These are phyloP conservation scores for Nasonia oneida DNA, from an alignment of 2,888 invertebrate species.

Conservation along the genomic window DNA sequence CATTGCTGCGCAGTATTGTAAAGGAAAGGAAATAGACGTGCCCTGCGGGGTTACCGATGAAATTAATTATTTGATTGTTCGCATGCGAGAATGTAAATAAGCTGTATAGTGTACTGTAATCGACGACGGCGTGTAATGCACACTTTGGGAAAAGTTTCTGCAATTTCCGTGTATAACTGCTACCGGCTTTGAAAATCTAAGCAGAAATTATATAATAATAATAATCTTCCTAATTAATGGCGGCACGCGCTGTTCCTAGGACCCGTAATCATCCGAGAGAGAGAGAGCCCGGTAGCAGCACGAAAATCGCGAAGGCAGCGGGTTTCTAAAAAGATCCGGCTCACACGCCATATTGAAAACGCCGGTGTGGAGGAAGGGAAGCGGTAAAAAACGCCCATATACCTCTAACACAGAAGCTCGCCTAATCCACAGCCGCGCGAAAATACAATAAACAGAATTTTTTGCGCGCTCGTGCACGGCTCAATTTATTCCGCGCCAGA, in stretches of 20 bases:
- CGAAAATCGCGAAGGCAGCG: conserved; percentile 7
- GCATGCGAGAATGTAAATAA: conserved; percentile 42
- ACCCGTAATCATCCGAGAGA: conserved; percentile 27
- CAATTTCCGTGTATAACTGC: conserved; percentile 24
- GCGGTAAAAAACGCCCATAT: background rate
- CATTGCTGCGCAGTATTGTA: conserved; percentile 13
- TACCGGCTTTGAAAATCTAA: conserved; percentile 12
- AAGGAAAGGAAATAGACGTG: conserved; percentile 33
- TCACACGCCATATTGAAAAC: conserved; percentile 32
- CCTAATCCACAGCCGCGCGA: conserved; percentile 25
- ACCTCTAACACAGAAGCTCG: background rate
- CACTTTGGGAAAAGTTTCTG: conserved; percentile 25
- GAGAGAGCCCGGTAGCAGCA: background rate
- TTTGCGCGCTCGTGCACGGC: conserved; percentile 23
- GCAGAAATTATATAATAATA: background rate
- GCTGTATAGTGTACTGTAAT: background rate
- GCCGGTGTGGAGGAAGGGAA: background rate
- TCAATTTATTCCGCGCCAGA: conserved; percentile 27
- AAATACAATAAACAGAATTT: conserved; percentile 41
- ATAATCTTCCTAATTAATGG: conserved; percentile 30
- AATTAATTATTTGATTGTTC: conserved; percentile 55
- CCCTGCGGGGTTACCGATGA: background rate
- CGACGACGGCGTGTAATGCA: background rate
- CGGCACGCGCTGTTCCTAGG: background rate
- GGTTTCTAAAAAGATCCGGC: conserved; percentile 26